phyloP scores from a whole-genome alignment of 1,140 invertebrate genomes.

The Listronotus oregonensis region DNA sequence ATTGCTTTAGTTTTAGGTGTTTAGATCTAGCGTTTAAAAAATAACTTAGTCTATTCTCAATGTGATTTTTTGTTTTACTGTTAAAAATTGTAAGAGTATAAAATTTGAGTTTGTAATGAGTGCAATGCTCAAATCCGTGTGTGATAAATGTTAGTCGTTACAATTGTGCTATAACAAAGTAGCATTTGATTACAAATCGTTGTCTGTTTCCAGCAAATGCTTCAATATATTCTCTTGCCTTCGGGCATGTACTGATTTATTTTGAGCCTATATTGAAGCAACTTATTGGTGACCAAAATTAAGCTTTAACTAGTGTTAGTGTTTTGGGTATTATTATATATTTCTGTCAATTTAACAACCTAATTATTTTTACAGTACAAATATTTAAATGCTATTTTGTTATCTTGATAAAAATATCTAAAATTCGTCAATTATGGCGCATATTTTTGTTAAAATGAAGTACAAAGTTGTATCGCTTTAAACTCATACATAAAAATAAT shows the following conservation, averaged over 20 bases:
- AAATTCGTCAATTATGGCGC: slow-evolving; percentile 50
- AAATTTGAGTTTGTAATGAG: slow-evolving; percentile 49
- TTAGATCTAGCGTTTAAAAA: slow-evolving; percentile 37
- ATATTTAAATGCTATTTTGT: slow-evolving; percentile 45
- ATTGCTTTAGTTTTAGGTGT: slow-evolving; percentile 44
- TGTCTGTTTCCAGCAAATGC: slow-evolving; percentile 15
- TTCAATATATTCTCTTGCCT: slow-evolving; percentile 19
- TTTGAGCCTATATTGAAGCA: slow-evolving; percentile 26
- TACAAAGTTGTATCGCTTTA: slow-evolving; percentile 55
- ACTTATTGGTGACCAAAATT: slow-evolving; percentile 19
- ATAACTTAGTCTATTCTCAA: slow-evolving; percentile 50
- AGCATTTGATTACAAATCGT: slow-evolving; percentile 28
- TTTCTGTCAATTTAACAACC: slow-evolving; percentile 16
- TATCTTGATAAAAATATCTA: slow-evolving; percentile 38
- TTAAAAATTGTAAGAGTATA: slow-evolving; percentile 50
- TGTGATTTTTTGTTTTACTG: slow-evolving; percentile 52
- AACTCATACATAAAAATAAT: slow-evolving; percentile 39
- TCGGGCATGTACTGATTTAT: slow-evolving; percentile 44
- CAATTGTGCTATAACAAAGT: slow-evolving; percentile 30
- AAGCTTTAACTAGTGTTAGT: slow-evolving; percentile 40
- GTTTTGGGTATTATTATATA: slow-evolving; percentile 26
- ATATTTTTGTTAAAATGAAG: slow-evolving; percentile 55
- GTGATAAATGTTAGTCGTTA: slow-evolving; percentile 44
- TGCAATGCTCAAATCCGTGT: slow-evolving; percentile 46
- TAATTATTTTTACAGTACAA: slow-evolving; percentile 32